phyloP scores from a whole-genome alignment of 2,888 invertebrate species.

The Pollenia griseotomentosa region DNA sequence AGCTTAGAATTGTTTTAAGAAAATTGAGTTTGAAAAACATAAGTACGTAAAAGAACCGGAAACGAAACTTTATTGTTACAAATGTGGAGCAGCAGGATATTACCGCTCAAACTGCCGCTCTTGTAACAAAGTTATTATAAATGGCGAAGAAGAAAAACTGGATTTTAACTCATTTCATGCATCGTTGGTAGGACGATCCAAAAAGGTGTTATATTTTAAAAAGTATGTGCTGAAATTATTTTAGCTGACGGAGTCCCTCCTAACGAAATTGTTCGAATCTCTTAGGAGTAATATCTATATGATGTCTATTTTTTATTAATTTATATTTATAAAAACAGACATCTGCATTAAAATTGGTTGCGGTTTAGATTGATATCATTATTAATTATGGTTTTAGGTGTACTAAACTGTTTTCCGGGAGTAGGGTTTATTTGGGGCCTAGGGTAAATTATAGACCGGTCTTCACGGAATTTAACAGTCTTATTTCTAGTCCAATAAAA shows the following conservation, averaged over 20 bases:
- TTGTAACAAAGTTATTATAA: constrained; percentile 3
- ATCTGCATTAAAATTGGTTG: too few relatives aligned
- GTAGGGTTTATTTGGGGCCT: too few relatives aligned
- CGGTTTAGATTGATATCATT: too few relatives aligned
- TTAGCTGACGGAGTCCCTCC: not conserved
- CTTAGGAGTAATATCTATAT: too few relatives aligned
- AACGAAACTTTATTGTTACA: constrained; percentile 20
- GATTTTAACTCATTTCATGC: constrained; percentile 34
- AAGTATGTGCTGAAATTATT: not conserved
- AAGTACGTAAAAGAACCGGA: not conserved
- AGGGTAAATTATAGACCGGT: too few relatives aligned
- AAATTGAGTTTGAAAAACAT: constrained; percentile 9
- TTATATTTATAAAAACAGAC: too few relatives aligned
- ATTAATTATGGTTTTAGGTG: too few relatives aligned
- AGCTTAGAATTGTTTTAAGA: constrained; percentile 23
- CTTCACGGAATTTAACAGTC: too few relatives aligned
- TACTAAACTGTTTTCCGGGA: too few relatives aligned
- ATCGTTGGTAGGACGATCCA: not conserved
- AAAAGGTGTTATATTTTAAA: constrained; percentile 4
- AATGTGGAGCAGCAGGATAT: constrained; percentile 34
- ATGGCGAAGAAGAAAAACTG: constrained; percentile 6
- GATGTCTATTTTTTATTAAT: too few relatives aligned
- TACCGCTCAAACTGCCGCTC: constrained; percentile 42
- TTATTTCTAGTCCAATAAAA: too few relatives aligned
- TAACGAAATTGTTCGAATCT: constrained; percentile 40